Percentiles rank a stretch among this genome's conserved stretches.
phyloP scores from a whole-genome alignment of 2,113 vertebrate genomes.

The Clarias macrocephalus region DNA sequence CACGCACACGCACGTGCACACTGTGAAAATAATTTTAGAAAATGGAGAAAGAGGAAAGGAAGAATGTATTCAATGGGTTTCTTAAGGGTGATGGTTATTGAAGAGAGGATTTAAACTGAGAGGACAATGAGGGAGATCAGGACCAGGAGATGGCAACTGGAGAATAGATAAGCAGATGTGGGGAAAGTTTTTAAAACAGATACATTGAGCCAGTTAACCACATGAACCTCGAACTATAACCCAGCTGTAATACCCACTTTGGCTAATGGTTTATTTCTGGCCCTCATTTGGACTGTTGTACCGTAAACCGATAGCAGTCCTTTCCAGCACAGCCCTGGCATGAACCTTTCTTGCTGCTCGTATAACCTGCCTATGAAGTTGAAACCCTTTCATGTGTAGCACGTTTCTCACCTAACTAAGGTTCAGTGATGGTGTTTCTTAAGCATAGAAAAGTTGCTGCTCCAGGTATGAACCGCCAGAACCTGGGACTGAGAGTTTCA shows the following conservation, averaged over 20 bases:
- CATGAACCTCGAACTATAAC: neutral
- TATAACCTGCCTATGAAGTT: neutral
- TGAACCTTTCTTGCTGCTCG: neutral
- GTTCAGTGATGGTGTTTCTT: neutral
- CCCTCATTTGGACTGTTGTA: neutral
- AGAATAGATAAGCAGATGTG: neutral
- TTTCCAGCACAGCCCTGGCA: neutral
- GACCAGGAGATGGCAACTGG: neutral
- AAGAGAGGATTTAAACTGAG: too few species aligned
- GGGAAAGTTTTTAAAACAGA: neutral
- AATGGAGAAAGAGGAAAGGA: too few species aligned
- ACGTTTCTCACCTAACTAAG: neutral
- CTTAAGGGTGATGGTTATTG: too few species aligned
- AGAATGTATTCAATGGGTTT: too few species aligned
- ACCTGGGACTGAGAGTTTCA: neutral
- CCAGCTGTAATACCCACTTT: neutral
- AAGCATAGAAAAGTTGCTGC: neutral
- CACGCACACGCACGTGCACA: neutral
- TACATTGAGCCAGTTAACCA: neutral
- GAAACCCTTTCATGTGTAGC: neutral
- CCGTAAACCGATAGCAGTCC: conserved; percentile 9
- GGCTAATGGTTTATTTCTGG: neutral
- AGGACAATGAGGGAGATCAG: too few species aligned
- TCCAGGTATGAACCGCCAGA: neutral
- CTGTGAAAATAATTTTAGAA: too few species aligned